Base-by-base conservation (phyloP, 2,797 vertebrate species). In the Phrynocephalus guinanensis region DNA sequence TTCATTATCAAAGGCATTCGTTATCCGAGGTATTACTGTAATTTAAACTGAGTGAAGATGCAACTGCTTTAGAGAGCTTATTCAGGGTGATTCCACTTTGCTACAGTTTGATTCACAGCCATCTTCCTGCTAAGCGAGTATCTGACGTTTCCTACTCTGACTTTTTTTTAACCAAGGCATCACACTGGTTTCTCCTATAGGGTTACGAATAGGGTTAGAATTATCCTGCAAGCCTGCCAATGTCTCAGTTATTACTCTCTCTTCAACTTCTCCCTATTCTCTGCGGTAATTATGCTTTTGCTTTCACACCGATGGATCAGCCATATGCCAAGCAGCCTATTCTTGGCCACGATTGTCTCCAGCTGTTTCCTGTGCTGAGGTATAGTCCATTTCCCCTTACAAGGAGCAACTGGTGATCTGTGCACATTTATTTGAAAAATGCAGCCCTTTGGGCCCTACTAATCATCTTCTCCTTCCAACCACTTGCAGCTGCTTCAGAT, bases 291-390 rank as follows among this genome's bases (percentile, higher is more conserved):
- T 68, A 56, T 68, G 16, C 60, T 86, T 85, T 68, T 84, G 30
- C 26, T 87, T 87, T 84, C 72, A 87, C 86, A 81, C 50, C 28
- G 26, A 82, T 63, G 84, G 56, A 76, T 67, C 38, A 6, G 38
- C 24, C 13, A 78, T 2, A 0, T 7, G 24, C 82, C 84, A 81
- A 2, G 0, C 6, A 79, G 63, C 2, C 6, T 71, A 48, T 66
- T 68, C 3, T 0, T 48, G 48, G 63, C 13, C 1, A 0, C 8
- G n/a, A 20, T 30, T 90, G 33, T 38, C 87, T 88, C 86, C 89
- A 90, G 70, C 86, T 87, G 86, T 85, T 92, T 88, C 77, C 77
- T 90, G 86, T 87, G 66, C 83, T 10, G 78, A 71, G 78, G 30
- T 85, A 26, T 26, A 82, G 79, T 44, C 44, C 66, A 38, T 70